Evolutionary conservation across 2,888 invertebrate genomes (phyloP).

Genomic region (Anarsia innoxiella): DNA sequence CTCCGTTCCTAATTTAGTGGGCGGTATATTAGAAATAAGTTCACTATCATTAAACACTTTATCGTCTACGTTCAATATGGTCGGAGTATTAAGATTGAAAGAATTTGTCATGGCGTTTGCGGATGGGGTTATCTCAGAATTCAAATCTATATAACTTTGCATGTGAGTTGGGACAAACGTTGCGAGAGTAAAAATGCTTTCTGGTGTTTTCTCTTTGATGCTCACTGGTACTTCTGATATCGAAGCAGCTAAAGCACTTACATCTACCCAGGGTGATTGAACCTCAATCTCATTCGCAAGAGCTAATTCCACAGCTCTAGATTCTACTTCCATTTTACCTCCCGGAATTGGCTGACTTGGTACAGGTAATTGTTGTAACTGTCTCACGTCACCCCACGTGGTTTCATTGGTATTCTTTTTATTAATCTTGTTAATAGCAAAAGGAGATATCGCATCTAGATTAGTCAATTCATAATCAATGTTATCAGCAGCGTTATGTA

Average conservation of each 20-base stretch:
- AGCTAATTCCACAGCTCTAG: conserved; percentile 80
- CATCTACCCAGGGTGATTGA: conserved; percentile 84
- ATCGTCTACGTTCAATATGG: conserved; percentile 50
- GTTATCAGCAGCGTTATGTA: conserved; percentile 34
- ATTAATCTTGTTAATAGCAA: conserved; percentile 37
- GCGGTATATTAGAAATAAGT: conserved; percentile 49
- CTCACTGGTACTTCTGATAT: conserved; percentile 78
- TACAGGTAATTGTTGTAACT: conserved; percentile 33
- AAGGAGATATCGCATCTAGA: conserved; percentile 43
- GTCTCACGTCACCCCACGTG: conserved; percentile 44
- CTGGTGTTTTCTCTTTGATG: conserved; percentile 75
- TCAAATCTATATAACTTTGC: conserved; percentile 76
- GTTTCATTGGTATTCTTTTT: conserved; percentile 32
- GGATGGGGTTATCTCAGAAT: conserved; percentile 44
- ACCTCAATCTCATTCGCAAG: conserved; percentile 84
- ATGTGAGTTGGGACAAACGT: conserved; percentile 79
- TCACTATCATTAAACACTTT: conserved; percentile 66
- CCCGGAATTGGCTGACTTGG: conserved; percentile 19
- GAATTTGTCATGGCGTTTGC: conserved; percentile 50
- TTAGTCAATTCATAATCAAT: conserved; percentile 54
- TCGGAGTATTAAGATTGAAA: conserved; percentile 55
- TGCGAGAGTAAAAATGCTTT: conserved; percentile 70
- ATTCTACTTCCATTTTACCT: conserved; percentile 45
- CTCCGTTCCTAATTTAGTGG: conserved; percentile 36
- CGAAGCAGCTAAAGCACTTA: conserved; percentile 79